phyloP scores from a whole-genome alignment of 2,888 invertebrate genomes.

The Ophion slaviceki region DNA sequence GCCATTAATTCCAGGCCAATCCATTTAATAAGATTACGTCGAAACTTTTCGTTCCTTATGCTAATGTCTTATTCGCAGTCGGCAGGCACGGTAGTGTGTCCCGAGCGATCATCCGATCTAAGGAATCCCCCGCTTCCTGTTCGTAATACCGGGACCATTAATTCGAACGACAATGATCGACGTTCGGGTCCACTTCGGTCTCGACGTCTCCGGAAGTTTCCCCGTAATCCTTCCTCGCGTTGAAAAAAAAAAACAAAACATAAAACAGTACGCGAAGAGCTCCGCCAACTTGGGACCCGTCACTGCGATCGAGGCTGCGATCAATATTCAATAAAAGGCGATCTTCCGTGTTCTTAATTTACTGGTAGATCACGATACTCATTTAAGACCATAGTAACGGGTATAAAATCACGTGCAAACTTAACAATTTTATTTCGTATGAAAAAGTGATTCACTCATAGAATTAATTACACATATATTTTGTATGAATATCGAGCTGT shows the following conservation, averaged over 20 bases:
- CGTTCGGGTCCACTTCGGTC: not conserved
- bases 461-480: no score
- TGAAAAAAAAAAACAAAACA: not conserved
- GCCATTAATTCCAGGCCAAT: not conserved
- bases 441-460: no score
- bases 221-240: not conserved
- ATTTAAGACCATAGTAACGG: no score
- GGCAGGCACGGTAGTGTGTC: not conserved
- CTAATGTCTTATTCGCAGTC: slow-evolving; percentile 21
- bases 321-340: no score
- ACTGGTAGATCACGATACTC: no score
- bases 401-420: no score
- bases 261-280: not conserved
- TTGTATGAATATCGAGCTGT: no score
- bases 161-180: slow-evolving; percentile 13
- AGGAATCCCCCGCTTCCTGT: slow-evolving; percentile 28
- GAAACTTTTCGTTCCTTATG: slow-evolving; percentile 24
- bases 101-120: slow-evolving; percentile 31
- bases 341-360: no score
- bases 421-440: no score
- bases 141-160: slow-evolving; percentile 2
- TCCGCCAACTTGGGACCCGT: no score
- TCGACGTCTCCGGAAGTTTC: no score
- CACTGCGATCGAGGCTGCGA: no score
- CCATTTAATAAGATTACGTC: slow-evolving; percentile 31